A percentile compares a stretch with the other conserved stretches of the same genome.
phyloP scores from a whole-genome alignment of 2,888 invertebrate genomes.

The Sicus ferrugineus region DNA sequence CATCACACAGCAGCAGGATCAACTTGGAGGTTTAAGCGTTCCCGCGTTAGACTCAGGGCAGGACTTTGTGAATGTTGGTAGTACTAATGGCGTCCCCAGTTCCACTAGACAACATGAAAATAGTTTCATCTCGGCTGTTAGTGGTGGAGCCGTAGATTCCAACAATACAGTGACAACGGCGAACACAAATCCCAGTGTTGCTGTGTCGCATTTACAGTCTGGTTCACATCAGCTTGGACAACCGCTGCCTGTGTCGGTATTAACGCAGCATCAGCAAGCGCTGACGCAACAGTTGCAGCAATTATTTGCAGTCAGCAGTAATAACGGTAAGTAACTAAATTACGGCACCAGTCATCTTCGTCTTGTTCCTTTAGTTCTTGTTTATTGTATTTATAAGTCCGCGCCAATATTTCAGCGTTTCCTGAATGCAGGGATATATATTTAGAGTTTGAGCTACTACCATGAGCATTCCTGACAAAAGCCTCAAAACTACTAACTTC shows the following conservation, averaged over 20 bases:
- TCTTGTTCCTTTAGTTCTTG: no score
- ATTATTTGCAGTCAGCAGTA: constrained; percentile 67
- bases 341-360: not conserved
- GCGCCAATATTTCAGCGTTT: no score
- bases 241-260: constrained; percentile 60
- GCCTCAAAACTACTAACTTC: no score
- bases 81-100: constrained; percentile 4
- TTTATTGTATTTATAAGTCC: no score
- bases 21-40: constrained; percentile 44
- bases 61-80: constrained; percentile 54
- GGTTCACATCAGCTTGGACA: constrained; percentile 63
- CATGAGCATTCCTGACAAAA: no score
- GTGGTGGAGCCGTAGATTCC: constrained; percentile 39
- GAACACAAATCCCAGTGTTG: constrained; percentile 41
- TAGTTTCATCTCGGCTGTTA: constrained; percentile 50
- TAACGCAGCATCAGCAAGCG: constrained; percentile 71
- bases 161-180: constrained; percentile 29
- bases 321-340: constrained; percentile 60
- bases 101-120: constrained; percentile 40
- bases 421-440: no score
- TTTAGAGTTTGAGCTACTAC: no score
- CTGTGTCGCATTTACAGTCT: constrained; percentile 64
- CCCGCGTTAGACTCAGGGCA: constrained; percentile 64
- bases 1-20: constrained; percentile 40
- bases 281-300: constrained; percentile 71